Base-by-base conservation (phyloP, 2,113 vertebrate genomes). In the Barbus barbus region DNA sequence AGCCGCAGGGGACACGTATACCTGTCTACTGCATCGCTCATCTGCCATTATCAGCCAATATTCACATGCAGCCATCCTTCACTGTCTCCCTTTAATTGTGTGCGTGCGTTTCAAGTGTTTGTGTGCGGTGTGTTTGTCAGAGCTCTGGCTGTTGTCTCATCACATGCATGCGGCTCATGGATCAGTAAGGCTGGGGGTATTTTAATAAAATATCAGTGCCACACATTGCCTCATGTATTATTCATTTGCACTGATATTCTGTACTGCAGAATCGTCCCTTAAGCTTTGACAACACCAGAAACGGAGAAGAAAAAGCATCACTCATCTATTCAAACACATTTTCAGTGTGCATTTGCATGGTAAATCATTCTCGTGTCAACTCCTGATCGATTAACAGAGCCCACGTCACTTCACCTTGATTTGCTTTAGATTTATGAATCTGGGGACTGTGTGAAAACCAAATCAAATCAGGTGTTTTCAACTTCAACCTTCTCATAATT, bases 171-270 rank as follows among this genome's bases (percentile, higher is more conserved):
- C 13, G 1, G 36, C 48, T 58, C 58, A 61, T 78, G 9, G n/a
- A 71, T 69, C 46, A 41, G 65, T 48, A 48, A 60, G 11, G 24
- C 77, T 46, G 53, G 77, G 33, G 60, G 72, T 79, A 60, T 72
- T 80, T 84, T 73, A 72, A 78, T 84, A 79, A 61, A 80, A 79
- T 58, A 84, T 78, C 46, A 79, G 44, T 77, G 41, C 44, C 31
- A 84, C 60, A 84, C 46, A 69, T 77, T 38, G 60, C 83, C 36
- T 31, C 38, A 58, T 84, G 83, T 41, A 61, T 84, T 72, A 84
- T 79, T 79, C 51, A 84, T 71, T 2, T 24, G 14, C 8, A 53
- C 16, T 79, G 61, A 84, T 69, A 78, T 36, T 78, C 31, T 48
- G 22, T n/a, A 28, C 46, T 46, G 46, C 65, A 31, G 33, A 84